A percentile compares a stretch with the other conserved stretches of the same genome.
These are phyloP conservation scores for Myotis daubentonii DNA, from an alignment of 2,797 vertebrate species.

Conservation along the genomic window DNA sequence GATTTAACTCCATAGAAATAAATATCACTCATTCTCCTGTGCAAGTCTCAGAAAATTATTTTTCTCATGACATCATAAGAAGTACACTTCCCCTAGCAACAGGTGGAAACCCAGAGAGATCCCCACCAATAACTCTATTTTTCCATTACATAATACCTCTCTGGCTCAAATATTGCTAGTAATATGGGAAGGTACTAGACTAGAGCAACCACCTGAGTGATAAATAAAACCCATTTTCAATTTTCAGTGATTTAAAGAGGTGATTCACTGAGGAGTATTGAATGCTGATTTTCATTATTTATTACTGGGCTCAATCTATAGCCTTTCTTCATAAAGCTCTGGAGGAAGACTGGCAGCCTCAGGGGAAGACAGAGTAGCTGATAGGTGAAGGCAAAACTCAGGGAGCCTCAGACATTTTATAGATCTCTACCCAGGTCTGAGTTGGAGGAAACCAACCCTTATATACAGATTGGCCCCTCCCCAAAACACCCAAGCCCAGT, in stretches of 20 bases:
- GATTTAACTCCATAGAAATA: neutral
- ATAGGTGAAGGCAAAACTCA: neutral
- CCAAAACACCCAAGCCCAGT: neutral
- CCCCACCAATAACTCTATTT: neutral
- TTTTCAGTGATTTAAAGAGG: slow-evolving; percentile 44
- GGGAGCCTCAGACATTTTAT: too few species aligned
- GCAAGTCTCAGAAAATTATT: neutral
- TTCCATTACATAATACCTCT: neutral
- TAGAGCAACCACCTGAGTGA: slow-evolving; percentile 5
- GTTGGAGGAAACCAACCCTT: neutral
- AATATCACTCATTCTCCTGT: neutral
- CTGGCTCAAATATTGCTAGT: neutral
- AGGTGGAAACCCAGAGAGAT: neutral
- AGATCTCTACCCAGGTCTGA: neutral
- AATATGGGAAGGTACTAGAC: neutral
- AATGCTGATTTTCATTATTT: slow-evolving; percentile 37
- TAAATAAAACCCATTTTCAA: slow-evolving; percentile 32
- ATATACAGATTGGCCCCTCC: neutral
- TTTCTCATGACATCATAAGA: neutral
- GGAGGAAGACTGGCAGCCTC: neutral
- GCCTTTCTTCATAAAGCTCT: neutral
- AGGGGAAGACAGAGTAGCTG: neutral
- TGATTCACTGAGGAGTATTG: neutral
- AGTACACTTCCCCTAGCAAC: neutral
- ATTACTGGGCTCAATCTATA: neutral